Conservation (phyloP, 2,113 vertebrate genomes). For the Ceyx melanurus region DNA sequence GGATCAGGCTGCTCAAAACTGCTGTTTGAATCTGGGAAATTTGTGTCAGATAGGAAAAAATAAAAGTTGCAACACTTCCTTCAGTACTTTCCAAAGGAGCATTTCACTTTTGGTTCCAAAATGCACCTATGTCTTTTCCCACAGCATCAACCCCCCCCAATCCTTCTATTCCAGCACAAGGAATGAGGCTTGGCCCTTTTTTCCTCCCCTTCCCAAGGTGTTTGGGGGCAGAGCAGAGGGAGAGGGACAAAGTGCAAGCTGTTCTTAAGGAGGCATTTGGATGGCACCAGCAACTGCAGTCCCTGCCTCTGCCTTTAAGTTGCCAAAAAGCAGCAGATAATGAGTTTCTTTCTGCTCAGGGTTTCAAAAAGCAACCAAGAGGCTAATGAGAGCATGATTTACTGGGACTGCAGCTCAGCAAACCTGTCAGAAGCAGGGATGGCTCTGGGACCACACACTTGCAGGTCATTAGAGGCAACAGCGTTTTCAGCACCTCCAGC, state of each 20-base stretch:
- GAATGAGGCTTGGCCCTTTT: background rate
- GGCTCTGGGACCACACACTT: background rate
- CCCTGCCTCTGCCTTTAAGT: background rate
- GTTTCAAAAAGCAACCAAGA: background rate
- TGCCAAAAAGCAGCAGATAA: background rate
- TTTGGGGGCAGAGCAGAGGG: background rate
- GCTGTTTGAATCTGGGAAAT: background rate
- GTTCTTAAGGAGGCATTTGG: background rate
- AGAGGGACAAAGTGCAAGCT: background rate
- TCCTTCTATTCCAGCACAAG: background rate
- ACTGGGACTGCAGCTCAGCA: background rate
- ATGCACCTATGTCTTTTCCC: background rate
- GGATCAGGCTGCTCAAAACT: background rate
- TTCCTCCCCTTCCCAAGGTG: background rate
- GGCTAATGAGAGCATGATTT: background rate
- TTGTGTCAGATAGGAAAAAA: background rate
- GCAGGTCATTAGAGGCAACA: background rate
- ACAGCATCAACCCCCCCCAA: background rate
- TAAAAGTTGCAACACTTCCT: background rate
- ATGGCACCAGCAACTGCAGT: background rate
- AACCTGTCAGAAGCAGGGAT: background rate
- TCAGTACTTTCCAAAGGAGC: background rate
- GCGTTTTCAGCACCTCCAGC: background rate
- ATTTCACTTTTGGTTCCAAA: background rate
- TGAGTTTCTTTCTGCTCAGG: background rate